Conservation (phyloP, 2,797 vertebrate species). For the Spatula clypeata region DNA sequence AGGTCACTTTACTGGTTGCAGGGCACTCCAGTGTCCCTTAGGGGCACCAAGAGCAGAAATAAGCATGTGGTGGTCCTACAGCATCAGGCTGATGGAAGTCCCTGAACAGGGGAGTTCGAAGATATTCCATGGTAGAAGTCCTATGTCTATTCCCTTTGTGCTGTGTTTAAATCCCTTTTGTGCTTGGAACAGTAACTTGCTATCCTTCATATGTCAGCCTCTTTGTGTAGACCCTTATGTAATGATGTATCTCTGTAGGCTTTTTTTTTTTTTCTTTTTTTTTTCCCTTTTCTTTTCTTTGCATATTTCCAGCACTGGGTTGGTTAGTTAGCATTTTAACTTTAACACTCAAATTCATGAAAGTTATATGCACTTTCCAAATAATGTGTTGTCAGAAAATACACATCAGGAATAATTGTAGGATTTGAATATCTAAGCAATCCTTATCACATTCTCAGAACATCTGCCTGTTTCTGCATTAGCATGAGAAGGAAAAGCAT, state of each 20-base stretch:
- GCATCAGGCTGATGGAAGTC: not conserved
- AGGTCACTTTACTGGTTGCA: not conserved
- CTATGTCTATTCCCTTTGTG: not conserved
- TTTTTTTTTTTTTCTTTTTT: not conserved
- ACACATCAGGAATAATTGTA: not conserved
- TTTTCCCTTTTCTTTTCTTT: too few relatives aligned
- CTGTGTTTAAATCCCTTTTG: not conserved
- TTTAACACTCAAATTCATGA: not conserved
- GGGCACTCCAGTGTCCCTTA: not conserved
- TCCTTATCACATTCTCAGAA: too few relatives aligned
- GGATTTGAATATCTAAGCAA: too few relatives aligned
- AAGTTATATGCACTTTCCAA: not conserved
- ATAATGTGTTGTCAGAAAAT: not conserved
- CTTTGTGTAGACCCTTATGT: not conserved
- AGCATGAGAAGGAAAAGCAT: not conserved
- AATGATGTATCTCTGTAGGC: not conserved
- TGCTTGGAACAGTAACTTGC: not conserved
- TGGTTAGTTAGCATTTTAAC: not conserved
- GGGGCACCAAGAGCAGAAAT: not conserved
- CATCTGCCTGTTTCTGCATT: not conserved
- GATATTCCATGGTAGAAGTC: not conserved
- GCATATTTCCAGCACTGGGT: not conserved
- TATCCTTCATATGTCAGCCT: not conserved
- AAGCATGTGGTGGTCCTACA: not conserved
- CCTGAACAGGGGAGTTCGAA: not conserved